Conservation (phyloP, 2,113 vertebrate genomes). For the Petroica traversi region DNA sequence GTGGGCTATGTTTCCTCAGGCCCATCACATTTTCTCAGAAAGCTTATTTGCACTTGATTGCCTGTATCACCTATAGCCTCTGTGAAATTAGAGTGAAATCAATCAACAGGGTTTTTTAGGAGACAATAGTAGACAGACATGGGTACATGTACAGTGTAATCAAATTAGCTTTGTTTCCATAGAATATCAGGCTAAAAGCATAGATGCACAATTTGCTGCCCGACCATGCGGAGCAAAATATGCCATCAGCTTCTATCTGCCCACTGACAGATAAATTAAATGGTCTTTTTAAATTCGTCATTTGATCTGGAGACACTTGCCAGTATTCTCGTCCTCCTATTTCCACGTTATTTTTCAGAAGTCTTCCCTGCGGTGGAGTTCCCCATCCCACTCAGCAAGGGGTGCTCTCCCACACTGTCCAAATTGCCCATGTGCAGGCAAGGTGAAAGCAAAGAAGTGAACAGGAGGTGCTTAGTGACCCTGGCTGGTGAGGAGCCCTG, state of each 20-base stretch:
- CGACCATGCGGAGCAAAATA: not conserved
- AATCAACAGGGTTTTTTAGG: not conserved
- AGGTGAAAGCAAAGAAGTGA: not conserved
- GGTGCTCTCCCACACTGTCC: fast-evolving
- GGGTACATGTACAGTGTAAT: not conserved
- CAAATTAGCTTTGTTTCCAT: conserved; percentile 48
- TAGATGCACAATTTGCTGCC: conserved; percentile 51
- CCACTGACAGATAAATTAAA: conserved; percentile 56
- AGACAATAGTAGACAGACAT: not conserved
- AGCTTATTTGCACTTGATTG: not conserved
- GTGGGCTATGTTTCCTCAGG: not conserved
- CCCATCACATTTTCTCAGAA: not conserved
- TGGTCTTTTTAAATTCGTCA: not conserved
- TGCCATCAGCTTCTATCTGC: conserved; percentile 37
- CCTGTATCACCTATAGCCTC: not conserved
- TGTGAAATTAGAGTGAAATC: conserved; percentile 17
- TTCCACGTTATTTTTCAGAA: not conserved
- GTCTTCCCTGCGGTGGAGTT: not conserved
- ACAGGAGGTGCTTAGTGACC: not conserved
- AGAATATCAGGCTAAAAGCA: conserved; percentile 57
- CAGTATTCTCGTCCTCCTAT: not conserved
- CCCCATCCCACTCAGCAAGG: too few species aligned
- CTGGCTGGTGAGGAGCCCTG: not conserved
- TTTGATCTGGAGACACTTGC: not conserved
- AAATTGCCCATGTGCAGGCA: not conserved